Conservation (phyloP, 2,113 vertebrate species). For the Ammodytes marinus region DNA sequence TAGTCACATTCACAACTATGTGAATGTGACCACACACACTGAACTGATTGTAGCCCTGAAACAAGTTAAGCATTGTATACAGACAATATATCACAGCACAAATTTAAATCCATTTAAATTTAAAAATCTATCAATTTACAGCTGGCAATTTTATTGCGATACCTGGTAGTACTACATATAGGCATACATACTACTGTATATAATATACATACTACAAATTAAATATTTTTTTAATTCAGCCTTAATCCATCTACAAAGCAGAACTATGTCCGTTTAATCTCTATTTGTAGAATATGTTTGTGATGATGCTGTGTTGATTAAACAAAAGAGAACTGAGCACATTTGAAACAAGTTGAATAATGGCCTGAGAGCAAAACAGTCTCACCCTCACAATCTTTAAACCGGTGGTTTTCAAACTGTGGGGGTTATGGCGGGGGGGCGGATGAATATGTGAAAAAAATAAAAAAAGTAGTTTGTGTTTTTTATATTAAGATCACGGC, state of each 20-base stretch:
- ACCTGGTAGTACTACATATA: no score
- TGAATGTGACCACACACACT: not conserved
- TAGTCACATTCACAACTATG: not conserved
- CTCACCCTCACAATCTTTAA: no score
- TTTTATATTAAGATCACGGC: no score
- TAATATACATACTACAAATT: not conserved
- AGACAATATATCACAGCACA: not conserved
- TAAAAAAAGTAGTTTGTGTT: no score
- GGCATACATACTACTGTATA: not conserved
- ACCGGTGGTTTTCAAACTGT: no score
- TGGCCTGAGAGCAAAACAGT: conserved; percentile 20
- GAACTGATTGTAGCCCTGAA: not conserved
- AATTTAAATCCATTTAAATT: conserved; percentile 5
- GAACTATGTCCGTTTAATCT: not conserved
- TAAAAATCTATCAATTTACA: not conserved
- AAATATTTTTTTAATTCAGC: not conserved
- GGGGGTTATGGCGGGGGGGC: no score
- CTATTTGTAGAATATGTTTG: not conserved
- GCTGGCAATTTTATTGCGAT: not conserved
- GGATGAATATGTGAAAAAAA: no score
- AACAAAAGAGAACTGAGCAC: not conserved
- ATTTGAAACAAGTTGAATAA: not conserved
- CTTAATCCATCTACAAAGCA: not conserved
- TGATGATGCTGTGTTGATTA: not conserved
- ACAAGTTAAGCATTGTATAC: not conserved